Evolutionary conservation across 1,140 invertebrate species (phyloP).

Genomic region (Mya arenaria): DNA sequence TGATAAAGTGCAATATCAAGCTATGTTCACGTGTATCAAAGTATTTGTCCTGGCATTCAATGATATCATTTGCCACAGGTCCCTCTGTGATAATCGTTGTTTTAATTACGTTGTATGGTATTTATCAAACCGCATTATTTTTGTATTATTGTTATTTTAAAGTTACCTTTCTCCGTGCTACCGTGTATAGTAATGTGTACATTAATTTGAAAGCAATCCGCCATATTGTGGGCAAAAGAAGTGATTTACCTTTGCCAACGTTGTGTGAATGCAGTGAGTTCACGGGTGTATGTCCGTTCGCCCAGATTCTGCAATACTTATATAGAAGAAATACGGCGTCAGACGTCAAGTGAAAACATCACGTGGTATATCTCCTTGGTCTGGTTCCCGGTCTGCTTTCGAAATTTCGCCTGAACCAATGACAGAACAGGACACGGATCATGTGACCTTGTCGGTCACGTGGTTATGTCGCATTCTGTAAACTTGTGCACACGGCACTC

Average conservation of each 20-base stretch:
- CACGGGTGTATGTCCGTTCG: neutral
- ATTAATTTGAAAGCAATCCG: neutral
- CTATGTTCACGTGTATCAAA: no score
- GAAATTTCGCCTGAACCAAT: neutral
- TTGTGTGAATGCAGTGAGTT: neutral
- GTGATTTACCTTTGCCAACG: neutral
- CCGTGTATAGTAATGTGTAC: neutral
- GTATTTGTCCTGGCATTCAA: no score
- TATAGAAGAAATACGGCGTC: neutral
- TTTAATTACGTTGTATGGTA: no score
- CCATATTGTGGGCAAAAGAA: neutral
- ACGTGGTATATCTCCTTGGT: slow-evolving; percentile 1
- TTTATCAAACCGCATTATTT: no score
- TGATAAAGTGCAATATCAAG: no score
- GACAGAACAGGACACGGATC: neutral
- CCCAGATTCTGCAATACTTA: neutral
- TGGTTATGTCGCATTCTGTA: neutral
- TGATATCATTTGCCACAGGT: no score
- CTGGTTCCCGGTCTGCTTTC: neutral
- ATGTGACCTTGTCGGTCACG: neutral
- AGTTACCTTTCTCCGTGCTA: no score
- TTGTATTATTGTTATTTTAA: no score
- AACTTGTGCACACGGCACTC: no score
- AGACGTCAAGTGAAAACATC: neutral
- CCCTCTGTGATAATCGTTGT: no score